These are phyloP conservation scores for Anthophora plumipes DNA, from an alignment of 2,888 invertebrate genomes.

Conservation along the genomic window DNA sequence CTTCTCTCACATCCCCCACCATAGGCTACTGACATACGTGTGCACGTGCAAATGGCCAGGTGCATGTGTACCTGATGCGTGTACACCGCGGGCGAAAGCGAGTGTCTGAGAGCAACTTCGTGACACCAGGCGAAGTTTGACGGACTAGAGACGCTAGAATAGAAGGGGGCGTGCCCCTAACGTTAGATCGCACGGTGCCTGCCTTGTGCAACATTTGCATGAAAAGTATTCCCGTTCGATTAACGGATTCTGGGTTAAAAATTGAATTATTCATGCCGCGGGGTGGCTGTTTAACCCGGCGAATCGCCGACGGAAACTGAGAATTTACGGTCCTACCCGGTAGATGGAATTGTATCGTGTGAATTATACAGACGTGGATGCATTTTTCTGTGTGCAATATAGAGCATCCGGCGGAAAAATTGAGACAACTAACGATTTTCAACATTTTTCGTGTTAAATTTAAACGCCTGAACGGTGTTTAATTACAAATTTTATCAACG, in stretches of 20 bases:
- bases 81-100: slow-evolving; percentile 21
- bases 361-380: too few relatives aligned
- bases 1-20: neutral
- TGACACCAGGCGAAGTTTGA: slow-evolving; percentile 38
- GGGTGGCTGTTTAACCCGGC: slow-evolving; percentile 27
- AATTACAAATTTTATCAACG: too few relatives aligned
- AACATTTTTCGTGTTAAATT: too few relatives aligned
- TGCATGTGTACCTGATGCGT: slow-evolving; percentile 49
- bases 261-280: slow-evolving; percentile 71
- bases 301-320: too few relatives aligned
- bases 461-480: too few relatives aligned
- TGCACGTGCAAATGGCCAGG: slow-evolving; percentile 26
- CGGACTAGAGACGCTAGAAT: slow-evolving; percentile 5
- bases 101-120: neutral
- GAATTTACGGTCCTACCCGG: too few relatives aligned
- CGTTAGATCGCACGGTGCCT: slow-evolving; percentile 15
- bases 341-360: too few relatives aligned
- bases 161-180: neutral
- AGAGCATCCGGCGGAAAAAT: too few relatives aligned
- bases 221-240: slow-evolving; percentile 71
- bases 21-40: neutral
- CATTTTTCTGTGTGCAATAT: too few relatives aligned
- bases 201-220: too few relatives aligned
- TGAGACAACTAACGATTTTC: too few relatives aligned
- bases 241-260: slow-evolving; percentile 62